Evolutionary conservation across 2,113 vertebrate genomes (phyloP), one percentile per base, ranked within the genome.

Genomic region (Rafetus swinhoei): DNA sequence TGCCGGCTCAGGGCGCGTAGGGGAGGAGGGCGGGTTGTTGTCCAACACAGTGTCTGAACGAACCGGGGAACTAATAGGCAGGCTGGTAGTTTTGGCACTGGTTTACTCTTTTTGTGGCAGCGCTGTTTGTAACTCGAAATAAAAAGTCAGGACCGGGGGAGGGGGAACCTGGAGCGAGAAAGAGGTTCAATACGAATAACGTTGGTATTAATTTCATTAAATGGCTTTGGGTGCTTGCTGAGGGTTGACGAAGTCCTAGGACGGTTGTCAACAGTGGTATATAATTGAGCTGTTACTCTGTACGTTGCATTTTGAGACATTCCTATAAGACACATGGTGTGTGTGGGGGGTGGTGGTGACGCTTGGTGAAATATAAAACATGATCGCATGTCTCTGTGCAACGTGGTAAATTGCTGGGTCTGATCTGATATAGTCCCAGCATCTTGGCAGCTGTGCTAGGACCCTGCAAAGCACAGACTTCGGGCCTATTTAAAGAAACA

Each of bases 211-310:
- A 27, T 56, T 65, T 56, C 69, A 65, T 32, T 35, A 39, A 35
- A 22, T 35, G 13, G 80, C n/a, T 52, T 15, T 55, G n/a, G 69
- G 22, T 60, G 80, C n/a, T 9, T 4, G n/a, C 55, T 27, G 74
- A 45, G 32, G 11, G 82, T 50, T 25, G 54, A 19, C 60, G 29
- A 11, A 21, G 19, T 7, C 80, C n/a, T 25, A 57, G 55, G 55
- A 14, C 4, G 4, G 35, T n/a, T 82, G 82, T 88, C 91, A 88
- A 54, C 82, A 88, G 86, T 86, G 77, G 84, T 56, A 25, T 62
- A 13, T 77, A 62, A 86, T 86, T 82, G 79, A 81, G 77, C 53
- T 57, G 25, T 32, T 16, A 45, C 79, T 76, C 29, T 19, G 9
- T 15, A 54, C 60, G 35, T 59, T 76, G 60, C 35, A 9, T 77